Base-by-base conservation (phyloP, 2,888 invertebrate genomes). In the Philhelius pedissequus region DNA sequence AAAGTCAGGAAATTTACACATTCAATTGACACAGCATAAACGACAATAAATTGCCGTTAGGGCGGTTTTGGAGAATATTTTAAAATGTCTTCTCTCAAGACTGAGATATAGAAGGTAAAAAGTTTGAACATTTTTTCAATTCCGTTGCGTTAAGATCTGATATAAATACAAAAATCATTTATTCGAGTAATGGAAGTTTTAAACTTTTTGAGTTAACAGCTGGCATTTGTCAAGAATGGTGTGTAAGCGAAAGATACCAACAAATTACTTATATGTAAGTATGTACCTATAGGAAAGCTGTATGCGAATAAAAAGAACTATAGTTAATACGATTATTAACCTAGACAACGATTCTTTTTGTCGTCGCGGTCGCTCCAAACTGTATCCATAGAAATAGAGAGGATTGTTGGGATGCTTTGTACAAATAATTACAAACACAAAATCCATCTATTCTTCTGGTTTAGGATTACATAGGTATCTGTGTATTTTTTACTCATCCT, bases 11-110 rank as follows among this genome's bases (percentile, higher is more conserved):
- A 83, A 69, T 78, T 69, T 56, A 62, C 68, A 54, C 73, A 83
- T 73, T 83, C 82, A 78, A 78, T 78, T 77, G 82, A 78, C 73
- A 82, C 68, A 73, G 62, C 62, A 68, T 71, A 52, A 64, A 81
- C 71, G 62, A 48, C 73, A 78, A 40, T 78, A 81, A 66, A 76
- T 66, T 22, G 5, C 22, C 22, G 5, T 22, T 0, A 13, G 13
- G 22, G 13, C 4, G 48, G 22, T 6, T n/a, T 18, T 18, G 43
- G 18, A 45, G 45, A 45, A 45, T 45, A 20, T 22, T 40, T 43
- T 13, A 9, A 22, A 48, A 48, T 13, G 11, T 20, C 20, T 22
- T 22, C 20, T 15, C 15, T 38, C 2, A 38, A 38, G 13, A 38
- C 38, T 38, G 13, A 38, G 9, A 40, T 15, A 40, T 40, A 2